A percentile compares a stretch with the other conserved stretches of the same genome.
Conservation (phyloP, 2,797 vertebrate genomes). For the Octomys mimax region DNA sequence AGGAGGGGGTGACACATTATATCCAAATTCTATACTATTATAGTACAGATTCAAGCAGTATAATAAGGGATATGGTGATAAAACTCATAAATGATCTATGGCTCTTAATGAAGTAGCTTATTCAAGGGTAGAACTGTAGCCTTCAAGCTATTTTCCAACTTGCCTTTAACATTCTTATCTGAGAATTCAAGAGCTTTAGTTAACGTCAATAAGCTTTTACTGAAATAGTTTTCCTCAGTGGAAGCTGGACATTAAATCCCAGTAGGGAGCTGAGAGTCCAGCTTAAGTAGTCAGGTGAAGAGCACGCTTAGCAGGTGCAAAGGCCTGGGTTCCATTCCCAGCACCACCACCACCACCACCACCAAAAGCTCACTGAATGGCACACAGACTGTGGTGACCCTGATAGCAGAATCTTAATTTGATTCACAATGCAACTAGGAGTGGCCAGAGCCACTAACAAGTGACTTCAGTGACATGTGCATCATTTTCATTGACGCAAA, state of each 20-base stretch:
- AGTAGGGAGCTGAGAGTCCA: neutral
- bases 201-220: constrained; percentile 12
- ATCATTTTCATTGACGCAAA: constrained; percentile 18
- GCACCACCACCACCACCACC: neutral
- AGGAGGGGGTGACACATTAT: neutral
- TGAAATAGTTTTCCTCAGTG: constrained; percentile 48
- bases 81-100: neutral
- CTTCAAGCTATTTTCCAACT: neutral
- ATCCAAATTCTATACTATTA: neutral
- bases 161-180: constrained; percentile 28
- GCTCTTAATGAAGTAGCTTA: constrained; percentile 4
- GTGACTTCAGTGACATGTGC: neutral
- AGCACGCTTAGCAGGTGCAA: neutral
- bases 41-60: neutral
- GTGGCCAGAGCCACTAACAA: neutral
- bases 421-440: neutral
- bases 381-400: neutral
- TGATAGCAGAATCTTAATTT: constrained; percentile 11
- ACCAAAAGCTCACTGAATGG: neutral
- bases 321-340: neutral
- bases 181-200: constrained; percentile 21
- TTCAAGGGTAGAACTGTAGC: neutral
- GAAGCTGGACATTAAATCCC: constrained; percentile 36
- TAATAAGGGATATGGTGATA: neutral
- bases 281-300: neutral